phyloP scores from a whole-genome alignment of 2,113 vertebrate genomes.

The Nematolebias whitei region DNA sequence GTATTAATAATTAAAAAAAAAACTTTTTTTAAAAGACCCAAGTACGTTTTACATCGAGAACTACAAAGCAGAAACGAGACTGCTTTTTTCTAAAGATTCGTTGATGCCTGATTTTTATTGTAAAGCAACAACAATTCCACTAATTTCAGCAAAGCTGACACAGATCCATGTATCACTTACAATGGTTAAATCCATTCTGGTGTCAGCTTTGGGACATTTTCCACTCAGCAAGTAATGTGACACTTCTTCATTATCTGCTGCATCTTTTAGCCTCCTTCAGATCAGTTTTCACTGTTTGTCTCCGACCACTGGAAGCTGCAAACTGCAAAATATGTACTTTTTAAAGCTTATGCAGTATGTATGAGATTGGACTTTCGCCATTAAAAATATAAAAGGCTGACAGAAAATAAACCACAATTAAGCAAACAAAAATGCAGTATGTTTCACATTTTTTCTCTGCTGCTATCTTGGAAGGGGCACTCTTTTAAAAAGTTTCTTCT shows the following conservation, averaged over 20 bases:
- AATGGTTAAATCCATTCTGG: neutral
- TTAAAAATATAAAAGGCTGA: no score
- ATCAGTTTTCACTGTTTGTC: neutral
- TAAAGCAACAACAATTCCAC: neutral
- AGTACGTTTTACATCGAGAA: no score
- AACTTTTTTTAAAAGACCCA: no score
- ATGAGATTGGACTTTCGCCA: no score
- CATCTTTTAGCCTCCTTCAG: neutral
- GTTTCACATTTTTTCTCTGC: neutral
- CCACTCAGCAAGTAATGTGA: slow-evolving; percentile 19
- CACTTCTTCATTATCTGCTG: neutral
- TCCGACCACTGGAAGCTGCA: neutral
- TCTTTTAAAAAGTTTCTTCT: neutral
- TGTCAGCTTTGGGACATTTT: slow-evolving; percentile 1
- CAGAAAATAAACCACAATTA: no score
- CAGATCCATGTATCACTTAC: slow-evolving; percentile 9
- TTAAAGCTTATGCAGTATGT: no score
- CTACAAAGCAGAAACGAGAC: no score
- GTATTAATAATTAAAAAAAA: neutral
- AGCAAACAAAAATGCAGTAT: neutral
- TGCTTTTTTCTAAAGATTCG: neutral
- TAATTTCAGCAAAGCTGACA: neutral
- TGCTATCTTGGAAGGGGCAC: fast-evolving
- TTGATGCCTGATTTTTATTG: neutral
- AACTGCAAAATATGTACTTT: neutral